Evolutionary conservation across 2,888 invertebrate species (phyloP).

Genomic region (Cynaeus angustus): DNA sequence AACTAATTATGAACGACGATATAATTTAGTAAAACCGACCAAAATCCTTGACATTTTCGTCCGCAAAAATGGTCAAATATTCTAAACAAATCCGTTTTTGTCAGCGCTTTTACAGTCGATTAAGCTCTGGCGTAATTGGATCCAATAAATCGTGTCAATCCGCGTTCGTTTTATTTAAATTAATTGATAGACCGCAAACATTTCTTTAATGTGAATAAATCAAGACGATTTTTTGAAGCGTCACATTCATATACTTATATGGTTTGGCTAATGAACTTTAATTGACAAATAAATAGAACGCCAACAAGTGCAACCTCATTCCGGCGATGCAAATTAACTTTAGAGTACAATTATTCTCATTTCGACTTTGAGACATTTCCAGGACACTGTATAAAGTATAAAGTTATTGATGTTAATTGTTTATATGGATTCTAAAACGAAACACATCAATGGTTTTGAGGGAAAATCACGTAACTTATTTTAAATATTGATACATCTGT

Average conservation of each 20-base stretch:
- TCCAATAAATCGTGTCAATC: constrained; percentile 1
- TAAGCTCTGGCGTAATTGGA: not conserved
- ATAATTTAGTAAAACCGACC: not conserved
- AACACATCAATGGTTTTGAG: too few species aligned
- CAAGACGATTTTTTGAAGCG: constrained; percentile 13
- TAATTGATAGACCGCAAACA: constrained; percentile 25
- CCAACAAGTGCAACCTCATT: constrained; percentile 35
- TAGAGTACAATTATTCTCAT: too few species aligned
- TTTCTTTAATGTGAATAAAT: constrained; percentile 26
- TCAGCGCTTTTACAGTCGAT: not conserved
- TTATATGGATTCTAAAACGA: too few species aligned
- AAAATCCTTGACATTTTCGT: not conserved
- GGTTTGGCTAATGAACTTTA: constrained; percentile 48
- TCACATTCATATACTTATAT: constrained; percentile 31
- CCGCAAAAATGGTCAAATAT: not conserved
- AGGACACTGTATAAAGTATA: too few species aligned
- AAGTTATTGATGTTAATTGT: too few species aligned
- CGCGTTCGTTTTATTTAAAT: constrained; percentile 16
- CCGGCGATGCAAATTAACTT: constrained; percentile 23
- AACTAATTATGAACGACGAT: too few species aligned
- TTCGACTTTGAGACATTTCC: too few species aligned
- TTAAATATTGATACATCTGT: too few species aligned
- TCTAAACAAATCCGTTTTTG: too few species aligned
- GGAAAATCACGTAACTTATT: too few species aligned
- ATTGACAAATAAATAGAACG: constrained; percentile 39